Evolutionary conservation across 2,113 vertebrate species (phyloP), one percentile per base, ranked within the genome.

Genomic region (Corythornis vintsioides): DNA sequence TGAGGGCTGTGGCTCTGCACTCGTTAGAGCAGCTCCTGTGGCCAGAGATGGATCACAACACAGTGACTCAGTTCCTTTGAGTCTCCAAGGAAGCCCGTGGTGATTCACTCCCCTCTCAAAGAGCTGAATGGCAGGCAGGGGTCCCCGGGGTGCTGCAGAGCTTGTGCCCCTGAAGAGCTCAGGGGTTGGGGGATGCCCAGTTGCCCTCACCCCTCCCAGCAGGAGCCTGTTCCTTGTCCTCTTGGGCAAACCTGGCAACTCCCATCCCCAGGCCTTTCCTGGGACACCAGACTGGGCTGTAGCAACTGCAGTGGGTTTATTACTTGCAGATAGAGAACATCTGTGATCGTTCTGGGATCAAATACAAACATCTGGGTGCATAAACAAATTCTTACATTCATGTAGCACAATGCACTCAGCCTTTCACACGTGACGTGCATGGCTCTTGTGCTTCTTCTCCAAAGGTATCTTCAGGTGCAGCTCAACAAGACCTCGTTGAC

Each of bases 211-310:
- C 28, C 59, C 8, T 6, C 25, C 2, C 43, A 9, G 38, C 29
- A 4, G 53, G 60, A 24, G 38, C 12, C 53, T 24, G 18, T 45
- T 5, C 9, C 60, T 47, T 14, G 3, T 6, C 3, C 13, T 2
- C 20, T 5, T 3, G 10, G 67, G 42, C 10, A 25, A 7, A 13
- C 1, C 7, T 2, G n/a, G 4, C 17, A 38, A 24, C 28, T 55
- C 64, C 71, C 22, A 42, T 4, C 72, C 29, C 42, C 12, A 2
- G 7, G 33, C 9, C 42, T 26, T 26, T 14, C 33, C 3, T 1
- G 5, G 75, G 31, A 43, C 19, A 4, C 22, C 1, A 10, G 29
- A 1, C 0, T 1, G 26, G 71, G 31, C 21, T 5, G 31, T 5
- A 56, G 69, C 11, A 21, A 15, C 29, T 0, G 28, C 83, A 19